Evolutionary conservation across 2,113 vertebrate species (phyloP).

Genomic region (Gnathonemus echidnorhynchus): DNA sequence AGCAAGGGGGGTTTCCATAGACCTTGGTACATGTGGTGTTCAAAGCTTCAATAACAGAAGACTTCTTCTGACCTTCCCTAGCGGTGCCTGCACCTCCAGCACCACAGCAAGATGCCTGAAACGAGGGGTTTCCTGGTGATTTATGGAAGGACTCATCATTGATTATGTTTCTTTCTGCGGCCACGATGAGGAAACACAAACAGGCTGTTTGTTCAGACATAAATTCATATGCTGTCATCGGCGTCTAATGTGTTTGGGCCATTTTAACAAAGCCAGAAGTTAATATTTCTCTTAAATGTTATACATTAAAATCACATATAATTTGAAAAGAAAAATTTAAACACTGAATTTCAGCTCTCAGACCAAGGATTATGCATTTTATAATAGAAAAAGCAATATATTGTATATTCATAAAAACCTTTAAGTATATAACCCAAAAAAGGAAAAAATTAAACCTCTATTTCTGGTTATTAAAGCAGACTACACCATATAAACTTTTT

Average conservation of each 20-base stretch:
- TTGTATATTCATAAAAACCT: background rate
- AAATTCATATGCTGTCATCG: slow-evolving; percentile 33
- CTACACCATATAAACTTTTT: background rate
- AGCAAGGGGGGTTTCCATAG: slow-evolving; percentile 30
- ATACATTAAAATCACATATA: background rate
- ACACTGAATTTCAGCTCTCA: background rate
- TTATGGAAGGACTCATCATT: slow-evolving; percentile 30
- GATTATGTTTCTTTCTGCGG: slow-evolving; percentile 37
- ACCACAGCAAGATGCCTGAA: slow-evolving; percentile 26
- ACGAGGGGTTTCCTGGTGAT: slow-evolving; percentile 35
- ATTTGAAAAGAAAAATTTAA: background rate
- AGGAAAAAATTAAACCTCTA: background rate
- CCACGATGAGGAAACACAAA: slow-evolving; percentile 39
- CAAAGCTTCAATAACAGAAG: background rate
- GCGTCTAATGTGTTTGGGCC: slow-evolving; percentile 17
- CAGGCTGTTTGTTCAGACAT: slow-evolving; percentile 31
- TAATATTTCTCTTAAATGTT: background rate
- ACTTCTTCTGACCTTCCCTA: background rate
- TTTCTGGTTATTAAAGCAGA: background rate
- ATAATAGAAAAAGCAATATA: background rate
- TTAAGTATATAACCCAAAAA: background rate
- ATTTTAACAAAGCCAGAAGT: slow-evolving; percentile 28
- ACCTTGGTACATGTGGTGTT: slow-evolving; percentile 34
- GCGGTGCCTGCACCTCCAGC: background rate
- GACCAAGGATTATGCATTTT: background rate